These are phyloP conservation scores for Tyrannus savana DNA, from an alignment of 2,113 vertebrate genomes.

Conservation along the genomic window DNA sequence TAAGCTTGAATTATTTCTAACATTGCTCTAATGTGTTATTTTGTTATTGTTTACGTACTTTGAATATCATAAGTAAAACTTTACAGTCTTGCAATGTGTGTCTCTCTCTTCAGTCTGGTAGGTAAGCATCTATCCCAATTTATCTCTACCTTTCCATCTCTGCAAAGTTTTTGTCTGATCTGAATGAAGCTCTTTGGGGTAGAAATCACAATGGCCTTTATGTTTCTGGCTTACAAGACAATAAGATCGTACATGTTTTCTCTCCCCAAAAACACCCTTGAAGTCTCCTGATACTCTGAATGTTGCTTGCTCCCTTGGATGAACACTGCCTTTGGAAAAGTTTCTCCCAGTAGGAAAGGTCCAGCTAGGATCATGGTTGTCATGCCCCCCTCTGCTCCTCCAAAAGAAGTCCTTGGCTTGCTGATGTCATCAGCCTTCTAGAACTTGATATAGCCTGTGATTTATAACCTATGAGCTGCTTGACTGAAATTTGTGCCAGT, in stretches of 20 bases:
- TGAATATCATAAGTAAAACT: not conserved
- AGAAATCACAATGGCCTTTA: not conserved
- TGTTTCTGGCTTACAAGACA: not conserved
- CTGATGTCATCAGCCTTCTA: not conserved
- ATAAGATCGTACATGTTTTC: not conserved
- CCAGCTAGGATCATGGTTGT: not conserved
- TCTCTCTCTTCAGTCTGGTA: not conserved
- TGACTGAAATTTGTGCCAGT: not conserved
- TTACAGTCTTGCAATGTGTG: not conserved
- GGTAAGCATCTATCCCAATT: not conserved
- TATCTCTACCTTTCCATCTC: not conserved
- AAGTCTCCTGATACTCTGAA: not conserved
- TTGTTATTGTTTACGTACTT: not conserved
- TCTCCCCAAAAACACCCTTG: not conserved
- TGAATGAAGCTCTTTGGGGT: not conserved
- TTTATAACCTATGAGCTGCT: not conserved
- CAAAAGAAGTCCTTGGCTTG: not conserved
- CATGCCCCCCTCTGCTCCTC: too few species aligned
- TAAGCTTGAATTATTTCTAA: not conserved
- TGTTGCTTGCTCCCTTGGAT: not conserved
- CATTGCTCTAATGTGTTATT: not conserved
- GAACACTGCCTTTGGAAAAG: not conserved
- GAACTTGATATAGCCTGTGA: not conserved
- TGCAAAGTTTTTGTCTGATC: not conserved
- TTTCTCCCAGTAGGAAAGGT: not conserved